phyloP scores from a whole-genome alignment of 37 sponge, comb jelly and placozoan genomes.

The Amphimedon queenslandica region DNA sequence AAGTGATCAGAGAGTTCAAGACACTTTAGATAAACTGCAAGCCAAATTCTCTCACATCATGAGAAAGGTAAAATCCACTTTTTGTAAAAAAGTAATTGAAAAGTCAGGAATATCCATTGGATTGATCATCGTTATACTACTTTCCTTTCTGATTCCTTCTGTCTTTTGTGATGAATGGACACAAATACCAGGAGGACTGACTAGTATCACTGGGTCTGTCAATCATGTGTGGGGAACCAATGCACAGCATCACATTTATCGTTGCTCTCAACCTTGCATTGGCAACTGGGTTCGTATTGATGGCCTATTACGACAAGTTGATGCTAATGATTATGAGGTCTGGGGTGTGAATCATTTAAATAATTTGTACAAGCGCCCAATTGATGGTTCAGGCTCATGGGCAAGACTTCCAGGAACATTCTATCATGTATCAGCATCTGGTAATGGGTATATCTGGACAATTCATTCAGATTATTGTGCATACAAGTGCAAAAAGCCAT shows the following conservation, averaged over 20 bases:
- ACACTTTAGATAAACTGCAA: too few species aligned
- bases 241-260: constrained; percentile 25
- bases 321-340: constrained; percentile 40
- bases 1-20: too few species aligned
- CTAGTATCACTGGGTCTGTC: constrained; percentile 36
- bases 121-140: too few species aligned
- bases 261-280: constrained; percentile 26
- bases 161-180: constrained; percentile 11
- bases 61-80: too few species aligned
- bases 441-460: constrained; percentile 75
- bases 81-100: too few species aligned
- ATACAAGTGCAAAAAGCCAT: constrained; percentile 75
- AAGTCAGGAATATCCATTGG: too few species aligned
- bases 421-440: constrained; percentile 65
- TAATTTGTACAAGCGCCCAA: constrained; percentile 24
- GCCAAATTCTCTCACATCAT: too few species aligned
- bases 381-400: constrained; percentile 58
- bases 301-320: constrained; percentile 38
- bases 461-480: constrained; percentile 23
- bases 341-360: constrained; percentile 28
- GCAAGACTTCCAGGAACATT: constrained; percentile 23
- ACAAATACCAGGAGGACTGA: constrained; percentile 44
- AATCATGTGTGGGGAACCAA: constrained; percentile 64
- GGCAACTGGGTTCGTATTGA: constrained; percentile 28
- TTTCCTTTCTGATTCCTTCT: too few species aligned